Conservation (phyloP, 2,888 invertebrate genomes). For the Nemoura dubitans region DNA sequence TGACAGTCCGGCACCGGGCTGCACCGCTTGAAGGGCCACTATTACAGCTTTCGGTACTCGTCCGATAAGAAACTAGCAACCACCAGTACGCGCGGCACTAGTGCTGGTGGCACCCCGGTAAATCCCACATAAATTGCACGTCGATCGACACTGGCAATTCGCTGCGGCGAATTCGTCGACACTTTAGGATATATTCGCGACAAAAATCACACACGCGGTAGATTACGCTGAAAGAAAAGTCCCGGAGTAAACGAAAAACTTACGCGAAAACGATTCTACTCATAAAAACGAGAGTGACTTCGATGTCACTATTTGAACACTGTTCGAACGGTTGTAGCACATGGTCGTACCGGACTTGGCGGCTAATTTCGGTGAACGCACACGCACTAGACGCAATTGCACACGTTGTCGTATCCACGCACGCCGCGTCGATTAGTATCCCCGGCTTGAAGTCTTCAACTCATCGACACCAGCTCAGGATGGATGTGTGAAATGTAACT, state of each 20-base stretch:
- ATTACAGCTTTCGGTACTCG: not conserved
- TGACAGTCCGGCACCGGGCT: constrained; percentile 73
- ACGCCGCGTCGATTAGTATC: constrained; percentile 44
- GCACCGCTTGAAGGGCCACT: constrained; percentile 65
- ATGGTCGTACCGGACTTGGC: not conserved
- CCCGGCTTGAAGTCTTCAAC: not conserved
- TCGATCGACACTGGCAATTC: constrained; percentile 53
- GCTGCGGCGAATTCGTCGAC: constrained; percentile 57
- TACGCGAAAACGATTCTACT: not conserved
- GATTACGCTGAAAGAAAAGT: constrained; percentile 20
- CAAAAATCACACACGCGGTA: constrained; percentile 32
- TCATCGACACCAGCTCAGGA: constrained; percentile 33
- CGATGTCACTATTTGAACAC: not conserved
- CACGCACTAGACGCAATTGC: not conserved
- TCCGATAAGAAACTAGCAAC: not conserved
- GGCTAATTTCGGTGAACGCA: not conserved
- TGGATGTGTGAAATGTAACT: constrained; percentile 30
- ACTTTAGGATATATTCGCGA: not conserved
- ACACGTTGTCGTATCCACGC: constrained; percentile 50
- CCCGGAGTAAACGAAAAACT: constrained; percentile 26
- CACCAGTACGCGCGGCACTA: constrained; percentile 1
- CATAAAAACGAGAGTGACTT: not conserved
- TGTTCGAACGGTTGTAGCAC: not conserved
- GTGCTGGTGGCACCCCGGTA: constrained; percentile 24
- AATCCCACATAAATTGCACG: constrained; percentile 47